Evolutionary conservation across 2,113 vertebrate genomes (phyloP), one percentile per base, ranked within the genome.

Genomic region (Glaucidium brasilianum): DNA sequence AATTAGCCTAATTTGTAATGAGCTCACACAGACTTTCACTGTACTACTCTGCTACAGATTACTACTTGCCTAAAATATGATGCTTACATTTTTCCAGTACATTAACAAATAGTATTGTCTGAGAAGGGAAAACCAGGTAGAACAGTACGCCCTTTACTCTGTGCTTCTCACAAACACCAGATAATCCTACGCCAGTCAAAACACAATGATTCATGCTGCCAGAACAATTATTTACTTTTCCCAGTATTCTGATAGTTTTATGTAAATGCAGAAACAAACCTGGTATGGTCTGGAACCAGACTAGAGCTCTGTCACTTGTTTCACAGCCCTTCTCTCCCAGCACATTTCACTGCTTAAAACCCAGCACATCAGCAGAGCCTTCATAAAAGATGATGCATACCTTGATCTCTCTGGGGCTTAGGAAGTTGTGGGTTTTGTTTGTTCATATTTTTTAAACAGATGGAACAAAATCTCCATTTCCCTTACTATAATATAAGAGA

Each of bases 201-300:
- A 93, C 22, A 82, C 41, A 71, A 63, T 15, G 1, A 64, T 67
- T 75, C 83, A 89, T 10, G 68, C 59, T 94, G 85, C 83, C 90
- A 85, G 90, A 89, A 77, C 52, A 86, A 59, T 47, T 45, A 77
- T 94, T 90, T 92, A 71, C 60, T 81, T 92, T 83, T 64, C 72
- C 58, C 55, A 47, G 26, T 74, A 85, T 50, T 85, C 95, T 75
- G 89, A 95, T 63, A 92, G 56, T 67, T 92, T 93, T 92, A 81
- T 6, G 0, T 56, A 94, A 76, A 93, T 7, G 52, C 64, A 85
- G 72, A 60, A 92, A 72, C 68, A 67, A 85, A 75, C 10, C 13
- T 79, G 37, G 84, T 64, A 52, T 6, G 0, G 69, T 27, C 83
- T 91, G 85, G 67, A 88, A 74, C 10, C 62, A 39, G 86, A 75